These are phyloP conservation scores for Maconellicoccus hirsutus DNA, from an alignment of 1,140 invertebrate genomes.

Conservation along the genomic window DNA sequence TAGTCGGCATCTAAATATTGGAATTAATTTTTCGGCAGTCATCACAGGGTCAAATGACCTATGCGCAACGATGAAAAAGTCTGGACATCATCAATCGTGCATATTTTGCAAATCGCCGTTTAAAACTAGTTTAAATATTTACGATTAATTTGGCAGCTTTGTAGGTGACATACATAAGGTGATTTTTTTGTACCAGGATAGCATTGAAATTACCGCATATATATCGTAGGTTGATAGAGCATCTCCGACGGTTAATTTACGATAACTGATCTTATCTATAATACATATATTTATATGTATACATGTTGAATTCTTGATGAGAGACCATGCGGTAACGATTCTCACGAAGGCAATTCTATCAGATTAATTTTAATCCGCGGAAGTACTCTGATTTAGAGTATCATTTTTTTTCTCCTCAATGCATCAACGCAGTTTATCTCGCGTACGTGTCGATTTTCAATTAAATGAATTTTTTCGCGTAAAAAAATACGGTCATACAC, in stretches of 20 bases:
- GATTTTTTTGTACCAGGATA: not conserved
- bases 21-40: not conserved
- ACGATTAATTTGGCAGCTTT: conserved; percentile 4
- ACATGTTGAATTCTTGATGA: no score
- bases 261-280: not conserved
- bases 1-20: not conserved
- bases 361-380: no score
- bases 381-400: no score
- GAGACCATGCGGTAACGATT: no score
- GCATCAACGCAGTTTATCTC: not conserved
- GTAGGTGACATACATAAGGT: not conserved
- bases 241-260: not conserved
- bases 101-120: not conserved
- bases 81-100: not conserved
- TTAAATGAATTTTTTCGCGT: not conserved
- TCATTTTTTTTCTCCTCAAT: no score
- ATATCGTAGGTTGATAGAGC: not conserved
- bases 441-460: not conserved
- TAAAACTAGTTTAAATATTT: conserved; percentile 1
- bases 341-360: no score
- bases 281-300: no score
- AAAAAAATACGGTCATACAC: not conserved
- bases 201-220: not conserved
- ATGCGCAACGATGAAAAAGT: not conserved
- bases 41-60: not conserved